Percentiles rank a stretch among this genome's conserved stretches.
These are phyloP conservation scores for Alitta virens DNA, from an alignment of 2,888 invertebrate genomes.

Conservation along the genomic window DNA sequence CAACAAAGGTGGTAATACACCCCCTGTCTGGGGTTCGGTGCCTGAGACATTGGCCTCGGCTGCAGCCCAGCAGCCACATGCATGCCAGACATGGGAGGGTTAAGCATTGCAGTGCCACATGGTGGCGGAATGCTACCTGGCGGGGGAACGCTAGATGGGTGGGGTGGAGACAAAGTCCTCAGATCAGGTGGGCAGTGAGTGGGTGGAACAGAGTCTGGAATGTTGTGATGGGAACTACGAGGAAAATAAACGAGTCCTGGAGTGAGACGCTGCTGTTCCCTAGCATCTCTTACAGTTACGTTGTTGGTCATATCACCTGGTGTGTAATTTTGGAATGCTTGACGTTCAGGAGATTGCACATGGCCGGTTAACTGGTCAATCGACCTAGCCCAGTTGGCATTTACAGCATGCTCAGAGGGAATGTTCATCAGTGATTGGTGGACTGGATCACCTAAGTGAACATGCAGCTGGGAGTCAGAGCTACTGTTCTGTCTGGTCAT, in stretches of 20 bases:
- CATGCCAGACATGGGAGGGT: background rate
- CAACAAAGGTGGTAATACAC: constrained; percentile 86
- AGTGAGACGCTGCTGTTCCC: too few species aligned
- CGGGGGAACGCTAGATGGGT: background rate
- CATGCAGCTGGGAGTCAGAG: constrained; percentile 67
- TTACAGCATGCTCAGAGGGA: background rate
- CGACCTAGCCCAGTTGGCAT: background rate
- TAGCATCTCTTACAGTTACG: too few species aligned
- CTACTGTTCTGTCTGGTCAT: constrained; percentile 61
- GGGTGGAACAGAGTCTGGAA: too few species aligned
- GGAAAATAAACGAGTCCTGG: too few species aligned
- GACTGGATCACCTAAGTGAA: background rate
- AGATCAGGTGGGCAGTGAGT: background rate
- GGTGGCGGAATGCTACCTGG: background rate
- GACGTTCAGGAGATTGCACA: background rate
- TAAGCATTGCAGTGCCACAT: background rate
- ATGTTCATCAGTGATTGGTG: background rate
- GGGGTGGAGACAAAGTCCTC: background rate
- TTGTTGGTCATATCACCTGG: too few species aligned
- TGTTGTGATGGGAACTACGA: too few species aligned
- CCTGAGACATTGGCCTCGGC: constrained; percentile 5
- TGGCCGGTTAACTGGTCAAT: background rate
- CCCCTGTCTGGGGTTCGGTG: constrained; percentile 66
- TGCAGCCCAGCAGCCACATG: background rate
- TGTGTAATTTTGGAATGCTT: background rate